A percentile compares a stretch with the other conserved stretches of the same genome.
These are phyloP conservation scores for Odobenus rosmarus DNA, from an alignment of 2,113 vertebrate species.

Conservation along the genomic window DNA sequence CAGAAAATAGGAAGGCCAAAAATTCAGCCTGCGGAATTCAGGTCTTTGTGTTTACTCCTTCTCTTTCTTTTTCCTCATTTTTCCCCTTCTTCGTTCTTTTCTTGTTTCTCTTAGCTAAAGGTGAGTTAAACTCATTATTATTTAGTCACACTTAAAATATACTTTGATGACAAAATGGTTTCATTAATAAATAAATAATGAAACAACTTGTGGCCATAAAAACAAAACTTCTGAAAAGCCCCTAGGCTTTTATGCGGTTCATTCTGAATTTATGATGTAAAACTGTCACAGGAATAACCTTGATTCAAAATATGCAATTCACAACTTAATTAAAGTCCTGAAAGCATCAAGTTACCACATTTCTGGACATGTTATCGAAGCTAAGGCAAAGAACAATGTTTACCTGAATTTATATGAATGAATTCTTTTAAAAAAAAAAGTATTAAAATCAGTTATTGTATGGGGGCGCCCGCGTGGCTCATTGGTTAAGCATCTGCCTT, in stretches of 20 bases:
- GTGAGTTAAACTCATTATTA: neutral
- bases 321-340: constrained; percentile 22
- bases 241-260: neutral
- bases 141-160: neutral
- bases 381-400: constrained; percentile 34
- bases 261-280: neutral
- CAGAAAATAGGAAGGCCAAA: neutral
- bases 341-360: neutral
- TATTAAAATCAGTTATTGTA: neutral
- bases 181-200: neutral
- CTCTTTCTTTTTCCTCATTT: neutral
- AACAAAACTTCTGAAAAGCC: neutral
- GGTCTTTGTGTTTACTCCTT: neutral
- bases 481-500: neutral
- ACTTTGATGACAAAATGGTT: neutral
- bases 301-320: neutral
- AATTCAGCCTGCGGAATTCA: neutral
- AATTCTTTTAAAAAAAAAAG: neutral
- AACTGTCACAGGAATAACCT: constrained; percentile 1
- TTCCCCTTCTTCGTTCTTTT: neutral
- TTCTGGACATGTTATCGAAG: neutral
- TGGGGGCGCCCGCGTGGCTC: neutral
- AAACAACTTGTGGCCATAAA: neutral
- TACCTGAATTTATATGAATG: constrained; percentile 25
- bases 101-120: neutral